Conservation (phyloP, 2,888 invertebrate genomes). For the Sesia apiformis region DNA sequence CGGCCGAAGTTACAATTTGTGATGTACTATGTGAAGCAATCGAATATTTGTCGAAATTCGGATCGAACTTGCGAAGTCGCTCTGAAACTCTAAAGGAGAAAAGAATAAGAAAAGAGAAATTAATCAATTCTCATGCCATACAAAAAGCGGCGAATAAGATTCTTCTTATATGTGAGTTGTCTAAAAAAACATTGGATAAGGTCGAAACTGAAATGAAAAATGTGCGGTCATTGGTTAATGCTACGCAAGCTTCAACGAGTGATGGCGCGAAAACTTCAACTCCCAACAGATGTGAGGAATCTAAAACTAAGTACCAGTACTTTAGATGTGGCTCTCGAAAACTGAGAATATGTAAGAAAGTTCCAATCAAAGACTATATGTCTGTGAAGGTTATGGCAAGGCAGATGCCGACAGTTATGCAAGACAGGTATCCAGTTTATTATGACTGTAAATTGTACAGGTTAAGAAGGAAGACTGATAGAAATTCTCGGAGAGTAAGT, state of each 20-base stretch:
- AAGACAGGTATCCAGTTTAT: constrained; percentile 51
- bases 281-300: not conserved
- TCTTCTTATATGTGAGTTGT: constrained; percentile 57
- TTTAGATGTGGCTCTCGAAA: constrained; percentile 34
- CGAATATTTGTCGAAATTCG: constrained; percentile 63
- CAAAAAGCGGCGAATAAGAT: constrained; percentile 59
- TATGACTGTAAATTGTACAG: constrained; percentile 48
- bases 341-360: constrained; percentile 41
- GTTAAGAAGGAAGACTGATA: constrained; percentile 9
- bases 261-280: constrained; percentile 19
- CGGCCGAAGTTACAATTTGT: constrained; percentile 47
- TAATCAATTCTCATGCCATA: constrained; percentile 52
- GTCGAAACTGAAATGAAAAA: constrained; percentile 53
- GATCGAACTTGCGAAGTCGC: constrained; percentile 50
- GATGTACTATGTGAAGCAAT: constrained; percentile 58
- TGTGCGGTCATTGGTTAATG: constrained; percentile 33
- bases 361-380: constrained; percentile 44
- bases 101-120: constrained; percentile 43
- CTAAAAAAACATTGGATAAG: constrained; percentile 60
- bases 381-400: constrained; percentile 44
- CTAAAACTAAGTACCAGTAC: constrained; percentile 23
- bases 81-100: constrained; percentile 53
- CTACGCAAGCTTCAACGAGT: constrained; percentile 22
- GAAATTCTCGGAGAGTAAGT: no score
- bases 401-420: constrained; percentile 29